phyloP scores from a whole-genome alignment of 2,888 invertebrate genomes.

The Alcis repandata region DNA sequence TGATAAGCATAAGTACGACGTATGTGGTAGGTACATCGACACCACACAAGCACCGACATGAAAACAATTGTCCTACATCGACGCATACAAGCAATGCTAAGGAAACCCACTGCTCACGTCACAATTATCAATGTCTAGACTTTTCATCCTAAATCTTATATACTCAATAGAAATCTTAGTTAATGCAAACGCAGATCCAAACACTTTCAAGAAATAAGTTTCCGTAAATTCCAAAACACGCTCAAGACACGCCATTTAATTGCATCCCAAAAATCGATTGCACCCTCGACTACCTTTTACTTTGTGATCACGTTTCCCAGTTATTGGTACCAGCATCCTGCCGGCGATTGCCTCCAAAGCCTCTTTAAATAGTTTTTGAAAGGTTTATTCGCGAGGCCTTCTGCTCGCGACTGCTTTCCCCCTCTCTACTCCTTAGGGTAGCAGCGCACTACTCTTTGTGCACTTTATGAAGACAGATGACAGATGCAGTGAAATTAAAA shows the following conservation, averaged over 20 bases:
- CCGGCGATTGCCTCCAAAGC: slow-evolving; percentile 72
- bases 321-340: slow-evolving; percentile 53
- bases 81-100: too few relatives aligned
- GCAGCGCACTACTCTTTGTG: neutral
- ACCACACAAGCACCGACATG: too few relatives aligned
- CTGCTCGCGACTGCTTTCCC: slow-evolving; percentile 62
- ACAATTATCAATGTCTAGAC: too few relatives aligned
- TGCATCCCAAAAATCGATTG: slow-evolving; percentile 29
- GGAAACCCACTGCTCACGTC: too few relatives aligned
- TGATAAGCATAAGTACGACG: too few relatives aligned
- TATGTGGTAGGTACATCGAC: too few relatives aligned
- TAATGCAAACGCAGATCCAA: too few relatives aligned
- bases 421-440: slow-evolving; percentile 20
- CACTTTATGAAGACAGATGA: neutral
- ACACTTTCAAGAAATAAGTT: neutral
- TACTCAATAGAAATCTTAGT: too few relatives aligned
- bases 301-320: slow-evolving; percentile 38
- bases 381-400: slow-evolving; percentile 66
- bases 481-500: neutral
- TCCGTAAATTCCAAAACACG: slow-evolving; percentile 5
- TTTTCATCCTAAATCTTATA: too few relatives aligned
- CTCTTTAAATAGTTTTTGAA: slow-evolving; percentile 81
- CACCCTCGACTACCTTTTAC: slow-evolving; percentile 29
- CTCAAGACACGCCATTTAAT: slow-evolving; percentile 24
- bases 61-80: too few relatives aligned